Evolutionary conservation across 2,888 invertebrate species (phyloP), one percentile per base, ranked within the genome.

Genomic region (Abrostola tripartita): DNA sequence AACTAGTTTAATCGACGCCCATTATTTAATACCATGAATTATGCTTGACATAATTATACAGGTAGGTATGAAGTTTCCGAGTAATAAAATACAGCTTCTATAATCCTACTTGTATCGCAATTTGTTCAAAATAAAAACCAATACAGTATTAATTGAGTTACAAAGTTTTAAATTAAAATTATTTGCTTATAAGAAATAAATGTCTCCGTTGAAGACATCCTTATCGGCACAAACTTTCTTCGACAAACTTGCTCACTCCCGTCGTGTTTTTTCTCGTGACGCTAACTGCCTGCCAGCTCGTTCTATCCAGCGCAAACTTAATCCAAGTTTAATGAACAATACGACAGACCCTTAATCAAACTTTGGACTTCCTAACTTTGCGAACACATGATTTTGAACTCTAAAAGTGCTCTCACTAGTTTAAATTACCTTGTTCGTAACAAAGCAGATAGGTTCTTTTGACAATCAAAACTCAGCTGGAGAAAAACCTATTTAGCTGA

Each of bases 291-390:
- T 90, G 88, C 86, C 90, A 90, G 92, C 95, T 95, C 95, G 95
- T 95, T 95, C 86, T 88, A 91, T 86, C 87, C 91, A 90, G 88
- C 90, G 90, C 92, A 92, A 95, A 93, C 94, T 95, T 92, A 95
- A 95, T 95, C 94, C 94, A 95, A 94, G 93, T 95, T 95, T 93
- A 95, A 95, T 95, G 93, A 95, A 95, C 95, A 95, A 94, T 93
- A 92, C 92, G 95, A 95, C 95, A 94, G 94, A 88, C 92, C 92
- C 91, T 95, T 95, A 94, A 95, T 95, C 94, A 95, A 95, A 95
- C 93, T 93, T 94, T 92, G 92, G 85, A 91, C 90, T 91, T 91
- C 87, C 88, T 84, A 88, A 88, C 84, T 84, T 78, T 61, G 2
- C 52, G 50, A 51, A 57, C 74, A 71, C 42, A 42, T 70, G 36